phyloP scores from a whole-genome alignment of 2,113 vertebrate species.

The Odobenus rosmarus region DNA sequence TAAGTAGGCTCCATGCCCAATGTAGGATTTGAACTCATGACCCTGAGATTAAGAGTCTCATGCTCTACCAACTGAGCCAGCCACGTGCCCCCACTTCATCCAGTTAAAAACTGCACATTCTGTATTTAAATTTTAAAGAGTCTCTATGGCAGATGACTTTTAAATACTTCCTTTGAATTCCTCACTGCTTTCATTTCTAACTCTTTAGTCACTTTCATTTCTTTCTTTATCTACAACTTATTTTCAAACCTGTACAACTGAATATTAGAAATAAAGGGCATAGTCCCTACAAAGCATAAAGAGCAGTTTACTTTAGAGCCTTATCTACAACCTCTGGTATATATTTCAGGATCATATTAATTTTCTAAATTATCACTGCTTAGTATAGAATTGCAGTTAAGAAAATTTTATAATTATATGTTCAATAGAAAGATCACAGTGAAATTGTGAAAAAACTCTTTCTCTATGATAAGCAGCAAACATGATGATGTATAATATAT shows the following conservation, averaged over 20 bases:
- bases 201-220: not conserved
- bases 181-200: not conserved
- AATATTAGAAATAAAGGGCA: not conserved
- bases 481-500: not conserved
- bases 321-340: not conserved
- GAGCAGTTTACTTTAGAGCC: not conserved
- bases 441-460: not conserved
- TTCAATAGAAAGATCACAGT: conserved; percentile 38
- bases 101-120: not conserved
- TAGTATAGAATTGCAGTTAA: not conserved
- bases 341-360: not conserved
- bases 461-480: conserved; percentile 3
- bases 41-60: not conserved
- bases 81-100: not conserved
- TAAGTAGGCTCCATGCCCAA: not conserved
- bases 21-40: not conserved
- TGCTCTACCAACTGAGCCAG: not conserved
- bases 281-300: not conserved
- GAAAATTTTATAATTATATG: not conserved
- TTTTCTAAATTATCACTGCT: conserved; percentile 44
- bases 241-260: not conserved
- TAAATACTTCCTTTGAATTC: not conserved
- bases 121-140: not conserved
- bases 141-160: not conserved
- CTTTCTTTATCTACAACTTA: conserved; percentile 5